A percentile compares a stretch with the other conserved stretches of the same genome.
phyloP scores from a whole-genome alignment of 2,888 invertebrate genomes.

The Chirona hameri region DNA sequence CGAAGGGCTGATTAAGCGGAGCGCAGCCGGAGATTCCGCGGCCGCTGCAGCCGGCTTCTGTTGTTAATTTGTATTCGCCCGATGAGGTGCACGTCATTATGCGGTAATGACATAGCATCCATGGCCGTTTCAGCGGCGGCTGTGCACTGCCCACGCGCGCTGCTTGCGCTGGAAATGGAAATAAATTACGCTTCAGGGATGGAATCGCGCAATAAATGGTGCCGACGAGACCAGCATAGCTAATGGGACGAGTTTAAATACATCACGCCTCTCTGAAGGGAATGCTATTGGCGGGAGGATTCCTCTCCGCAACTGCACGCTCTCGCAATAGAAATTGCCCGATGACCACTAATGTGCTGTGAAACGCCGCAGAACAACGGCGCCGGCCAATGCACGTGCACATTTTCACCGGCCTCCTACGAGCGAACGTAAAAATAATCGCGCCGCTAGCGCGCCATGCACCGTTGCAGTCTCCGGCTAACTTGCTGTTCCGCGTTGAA shows the following conservation, averaged over 20 bases:
- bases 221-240: neutral
- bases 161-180: neutral
- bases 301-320: neutral
- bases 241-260: neutral
- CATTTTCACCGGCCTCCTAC: neutral
- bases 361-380: neutral
- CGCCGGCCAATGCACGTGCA: neutral
- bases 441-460: neutral
- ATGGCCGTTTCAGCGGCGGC: neutral
- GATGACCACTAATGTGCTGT: neutral
- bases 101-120: neutral
- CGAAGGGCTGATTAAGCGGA: neutral
- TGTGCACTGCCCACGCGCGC: neutral
- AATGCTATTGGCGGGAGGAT: neutral
- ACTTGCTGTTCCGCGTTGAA: neutral
- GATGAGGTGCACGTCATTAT: neutral
- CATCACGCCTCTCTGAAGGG: conserved; percentile 9
- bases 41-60: neutral
- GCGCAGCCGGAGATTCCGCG: no score
- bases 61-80: neutral
- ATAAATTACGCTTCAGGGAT: neutral
- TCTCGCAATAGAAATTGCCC: neutral
- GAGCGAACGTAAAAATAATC: neutral
- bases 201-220: neutral
- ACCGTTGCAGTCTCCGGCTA: conserved; percentile 1